Base-by-base conservation (phyloP, 2,888 invertebrate species). In the Anthrax anthrax region DNA sequence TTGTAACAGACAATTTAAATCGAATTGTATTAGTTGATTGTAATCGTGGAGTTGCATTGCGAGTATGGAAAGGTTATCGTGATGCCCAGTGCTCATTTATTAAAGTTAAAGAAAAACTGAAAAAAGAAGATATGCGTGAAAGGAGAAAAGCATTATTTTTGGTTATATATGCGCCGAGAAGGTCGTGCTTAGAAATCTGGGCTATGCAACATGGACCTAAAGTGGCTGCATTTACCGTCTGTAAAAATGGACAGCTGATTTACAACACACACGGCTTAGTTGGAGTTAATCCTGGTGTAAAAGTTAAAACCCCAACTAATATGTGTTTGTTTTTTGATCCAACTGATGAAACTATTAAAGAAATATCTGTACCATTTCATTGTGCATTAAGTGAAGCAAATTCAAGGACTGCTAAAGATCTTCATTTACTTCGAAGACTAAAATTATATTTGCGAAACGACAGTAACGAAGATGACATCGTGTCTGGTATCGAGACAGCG, bases 11-110 rank as follows among this genome's bases (percentile, higher is more conserved):
- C 67, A 80, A 79, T 55, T 76, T 89, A 58, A 95, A 95, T 23
- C 76, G 97, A 47, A 85, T 97, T 1, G 77, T 85, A 39, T 71
- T 98, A 16, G 69, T 97, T 32, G 94, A 97, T 67, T 79, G 87
- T 14, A 74, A 74, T 42, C 77, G 77, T 53, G 90, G 92, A 1
- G 74, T 84, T 44, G 79, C 86, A 19, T 69, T 94, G 37, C 75
- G 90, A 44, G 80, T 95, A 60, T 92, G 94, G 77, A 96, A 96
- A 72, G 96, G 97, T 4, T 97, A 92, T 65, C 75, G 96, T 43
- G 91, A 96, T 62, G 95, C 96, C 0, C 88, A 96, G 62, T 89
- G 92, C 63, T 90, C 88, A 3, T 97, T 95, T 78, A 72, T 96
- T 38, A 85, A 89, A 67, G 84, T 88, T 1, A 72, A 75, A 32